Evolutionary conservation across 2,113 vertebrate species (phyloP), one percentile per base, ranked within the genome.

Genomic region (Colossoma macropomum): DNA sequence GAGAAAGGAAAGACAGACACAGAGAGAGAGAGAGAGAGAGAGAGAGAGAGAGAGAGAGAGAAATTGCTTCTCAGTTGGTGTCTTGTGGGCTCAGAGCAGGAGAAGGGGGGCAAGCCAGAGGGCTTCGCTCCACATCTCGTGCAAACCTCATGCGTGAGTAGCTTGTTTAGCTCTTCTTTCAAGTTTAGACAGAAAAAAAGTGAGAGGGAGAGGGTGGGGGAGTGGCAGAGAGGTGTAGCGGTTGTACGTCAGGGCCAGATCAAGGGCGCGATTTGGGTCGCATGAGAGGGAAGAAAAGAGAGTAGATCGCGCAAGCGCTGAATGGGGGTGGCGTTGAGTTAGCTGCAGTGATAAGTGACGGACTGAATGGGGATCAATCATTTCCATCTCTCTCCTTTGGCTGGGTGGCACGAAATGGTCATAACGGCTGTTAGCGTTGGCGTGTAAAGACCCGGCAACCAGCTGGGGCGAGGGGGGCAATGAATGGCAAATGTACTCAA

Each of bases 91-190:
- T n/a, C n/a, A n/a, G 62, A 65, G 62, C 3, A 17, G 23, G 23
- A 16, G 63, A 41, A 52, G 84, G 77, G 81, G 84, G 76, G 81
- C 50, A 70, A 59, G 73, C 59, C 27, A 52, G 60, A 62, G 78
- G 81, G 76, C 72, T 71, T 27, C 48, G 76, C 66, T 71, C 23
- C 48, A 71, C 78, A 86, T 88, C 82, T 86, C 87, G 87, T 88
- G 87, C 86, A 87, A 83, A 75, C 75, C 84, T 82, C 75, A 68
- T 85, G 88, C 87, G 87, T 88, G 87, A 87, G 83, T 75, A 88
- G 84, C 83, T 83, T 87, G 88, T 89, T 88, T 89, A 76, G 80
- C 85, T 85, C 62, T 85, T 77, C 82, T 87, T 88, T 89, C 83
- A 87, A 85, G 87, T 89, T 87, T 82, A 87, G 80, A 87, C 85